Evolutionary conservation across 2,888 invertebrate genomes (phyloP).

Genomic region (Poecilus cupreus): DNA sequence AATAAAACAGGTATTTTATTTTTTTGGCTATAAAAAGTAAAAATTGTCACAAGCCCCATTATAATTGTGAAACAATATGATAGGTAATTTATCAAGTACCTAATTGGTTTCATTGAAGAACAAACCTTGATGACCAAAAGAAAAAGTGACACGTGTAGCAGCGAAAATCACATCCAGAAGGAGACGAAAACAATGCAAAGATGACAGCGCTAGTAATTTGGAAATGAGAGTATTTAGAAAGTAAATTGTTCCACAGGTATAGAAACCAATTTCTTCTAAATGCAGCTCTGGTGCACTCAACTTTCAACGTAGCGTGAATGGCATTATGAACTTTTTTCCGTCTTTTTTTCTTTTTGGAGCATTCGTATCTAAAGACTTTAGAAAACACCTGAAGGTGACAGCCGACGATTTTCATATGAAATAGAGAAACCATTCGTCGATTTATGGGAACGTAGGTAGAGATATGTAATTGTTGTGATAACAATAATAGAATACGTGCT

Average conservation of each 20-base stretch:
- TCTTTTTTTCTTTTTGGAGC: conserved; percentile 29
- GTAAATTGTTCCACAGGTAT: conserved; percentile 41
- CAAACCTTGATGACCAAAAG: too few species aligned
- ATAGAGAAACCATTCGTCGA: conserved; percentile 11
- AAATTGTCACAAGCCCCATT: too few species aligned
- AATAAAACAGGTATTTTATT: too few species aligned
- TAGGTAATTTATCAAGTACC: too few species aligned
- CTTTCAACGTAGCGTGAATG: conserved; percentile 39
- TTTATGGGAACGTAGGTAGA: conserved; percentile 12
- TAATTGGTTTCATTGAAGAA: too few species aligned
- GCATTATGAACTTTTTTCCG: conserved; percentile 27
- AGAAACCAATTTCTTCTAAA: conserved; percentile 50
- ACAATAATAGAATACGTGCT: conserved; percentile 24
- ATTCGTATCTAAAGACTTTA: conserved; percentile 27
- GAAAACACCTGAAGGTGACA: conserved; percentile 42
- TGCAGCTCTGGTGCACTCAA: conserved; percentile 18
- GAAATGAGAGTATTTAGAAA: conserved; percentile 46
- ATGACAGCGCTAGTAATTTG: conserved; percentile 29
- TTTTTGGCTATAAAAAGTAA: too few species aligned
- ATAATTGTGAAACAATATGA: too few species aligned
- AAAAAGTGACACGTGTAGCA: too few species aligned
- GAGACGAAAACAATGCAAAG: conserved; percentile 13
- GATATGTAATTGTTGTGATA: conserved; percentile 21
- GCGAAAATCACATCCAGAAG: not conserved
- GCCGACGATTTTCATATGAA: conserved; percentile 17